These are phyloP conservation scores for Piscicola geometra DNA, from an alignment of 2,888 invertebrate species.

Conservation along the genomic window DNA sequence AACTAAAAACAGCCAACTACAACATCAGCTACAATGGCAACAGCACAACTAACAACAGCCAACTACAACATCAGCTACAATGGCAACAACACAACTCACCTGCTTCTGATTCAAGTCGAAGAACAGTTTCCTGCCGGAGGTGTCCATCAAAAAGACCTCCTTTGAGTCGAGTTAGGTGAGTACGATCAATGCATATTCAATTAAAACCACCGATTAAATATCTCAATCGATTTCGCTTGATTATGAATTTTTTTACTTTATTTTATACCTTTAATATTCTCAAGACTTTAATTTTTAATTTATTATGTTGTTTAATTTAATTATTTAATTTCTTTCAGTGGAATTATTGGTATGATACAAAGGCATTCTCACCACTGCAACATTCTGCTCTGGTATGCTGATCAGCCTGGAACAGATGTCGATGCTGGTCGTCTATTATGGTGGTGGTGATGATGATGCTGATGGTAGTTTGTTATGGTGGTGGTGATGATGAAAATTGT, in stretches of 20 bases:
- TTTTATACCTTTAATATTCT: no score
- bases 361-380: background rate
- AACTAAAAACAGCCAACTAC: background rate
- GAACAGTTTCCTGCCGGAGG: constrained; percentile 25
- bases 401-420: constrained; percentile 26
- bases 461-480: background rate
- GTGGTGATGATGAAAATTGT: background rate
- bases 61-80: no score
- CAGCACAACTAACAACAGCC: no score
- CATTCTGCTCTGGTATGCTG: background rate
- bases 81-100: no score
- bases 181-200: background rate
- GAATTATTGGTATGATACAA: background rate
- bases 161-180: background rate
- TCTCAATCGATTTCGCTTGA: no score
- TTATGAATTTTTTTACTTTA: no score
- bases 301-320: no score
- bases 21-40: background rate
- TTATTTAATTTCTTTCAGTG: no score
- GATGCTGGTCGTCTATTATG: constrained; percentile 15
- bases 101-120: constrained; percentile 24
- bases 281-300: no score
- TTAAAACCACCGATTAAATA: no score
- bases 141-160: constrained; percentile 30
- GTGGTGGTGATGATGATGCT: no score